A percentile compares a stretch with the other conserved stretches of the same genome.
Conservation (phyloP, 2,888 invertebrate species). For the Sipha maydis region DNA sequence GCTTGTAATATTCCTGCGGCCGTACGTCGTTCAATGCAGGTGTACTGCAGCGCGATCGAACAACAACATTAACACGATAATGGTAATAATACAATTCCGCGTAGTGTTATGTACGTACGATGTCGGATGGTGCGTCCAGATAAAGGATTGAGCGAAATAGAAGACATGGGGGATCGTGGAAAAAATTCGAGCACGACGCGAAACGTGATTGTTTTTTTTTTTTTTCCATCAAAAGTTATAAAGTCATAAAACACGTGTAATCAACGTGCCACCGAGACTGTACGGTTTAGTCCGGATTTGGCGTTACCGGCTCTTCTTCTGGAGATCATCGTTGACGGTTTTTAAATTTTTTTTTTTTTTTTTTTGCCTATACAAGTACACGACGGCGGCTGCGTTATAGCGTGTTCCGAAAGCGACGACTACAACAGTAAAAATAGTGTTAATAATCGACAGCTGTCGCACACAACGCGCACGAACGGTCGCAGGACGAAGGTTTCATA, state of each 20-base stretch:
- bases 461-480: neutral
- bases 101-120: neutral
- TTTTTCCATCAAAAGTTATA: slow-evolving; percentile 22
- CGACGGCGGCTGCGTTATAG: neutral
- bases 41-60: neutral
- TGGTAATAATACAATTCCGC: neutral
- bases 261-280: slow-evolving; percentile 5
- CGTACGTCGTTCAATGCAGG: too few species aligned
- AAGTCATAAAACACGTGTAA: slow-evolving; percentile 60
- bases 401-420: slow-evolving; percentile 17
- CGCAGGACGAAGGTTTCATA: slow-evolving; percentile 9
- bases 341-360: neutral
- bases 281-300: slow-evolving; percentile 27
- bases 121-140: neutral
- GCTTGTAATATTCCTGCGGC: too few species aligned
- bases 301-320: neutral
- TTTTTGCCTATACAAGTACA: neutral
- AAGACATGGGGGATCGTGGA: neutral
- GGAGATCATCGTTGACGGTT: neutral
- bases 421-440: neutral
- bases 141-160: neutral
- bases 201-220: slow-evolving; percentile 32
- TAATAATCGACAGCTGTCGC: too few species aligned
- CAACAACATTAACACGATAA: neutral
- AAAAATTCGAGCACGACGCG: slow-evolving; percentile 39